These are phyloP conservation scores for Ophion obscuratus DNA, from an alignment of 2,888 invertebrate species.

Conservation along the genomic window DNA sequence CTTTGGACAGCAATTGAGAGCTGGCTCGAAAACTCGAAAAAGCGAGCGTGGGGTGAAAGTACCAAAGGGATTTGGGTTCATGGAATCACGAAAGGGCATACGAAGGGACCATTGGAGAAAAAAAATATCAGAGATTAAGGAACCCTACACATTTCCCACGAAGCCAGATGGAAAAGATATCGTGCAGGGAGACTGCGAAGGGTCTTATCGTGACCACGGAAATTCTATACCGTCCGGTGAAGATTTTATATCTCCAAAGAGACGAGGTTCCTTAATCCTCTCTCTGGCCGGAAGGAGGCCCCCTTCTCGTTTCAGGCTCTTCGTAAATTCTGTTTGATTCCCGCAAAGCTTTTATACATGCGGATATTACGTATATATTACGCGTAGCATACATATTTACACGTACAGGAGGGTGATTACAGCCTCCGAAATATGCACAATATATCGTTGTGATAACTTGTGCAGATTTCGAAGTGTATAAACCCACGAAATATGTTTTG, in stretches of 20 bases:
- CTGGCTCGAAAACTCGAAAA: too few relatives aligned
- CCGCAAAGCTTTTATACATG: conserved; percentile 22
- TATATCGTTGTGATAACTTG: conserved; percentile 24
- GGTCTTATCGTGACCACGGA: conserved; percentile 25
- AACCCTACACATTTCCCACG: conserved; percentile 22
- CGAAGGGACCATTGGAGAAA: too few relatives aligned
- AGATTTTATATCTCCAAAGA: conserved; percentile 29
- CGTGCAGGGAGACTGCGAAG: conserved; percentile 1
- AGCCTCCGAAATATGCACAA: conserved; percentile 13
- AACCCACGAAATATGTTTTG: conserved; percentile 19
- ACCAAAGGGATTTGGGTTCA: neutral
- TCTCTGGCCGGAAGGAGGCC: neutral
- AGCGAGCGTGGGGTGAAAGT: neutral
- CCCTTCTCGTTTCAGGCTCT: conserved; percentile 20
- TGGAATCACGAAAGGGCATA: neutral
- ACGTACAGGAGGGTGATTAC: neutral
- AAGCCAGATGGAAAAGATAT: conserved; percentile 29
- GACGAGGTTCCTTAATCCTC: conserved; percentile 54
- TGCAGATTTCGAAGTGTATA: conserved; percentile 6
- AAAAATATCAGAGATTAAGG: neutral
- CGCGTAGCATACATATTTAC: neutral
- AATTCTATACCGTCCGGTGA: conserved; percentile 42
- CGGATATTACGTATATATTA: neutral
- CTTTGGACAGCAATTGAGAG: too few relatives aligned
- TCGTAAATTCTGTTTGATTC: conserved; percentile 48